Evolutionary conservation across 1,140 invertebrate genomes (phyloP), one percentile per base, ranked within the genome.

Genomic region (Sarcophaga bullata): DNA sequence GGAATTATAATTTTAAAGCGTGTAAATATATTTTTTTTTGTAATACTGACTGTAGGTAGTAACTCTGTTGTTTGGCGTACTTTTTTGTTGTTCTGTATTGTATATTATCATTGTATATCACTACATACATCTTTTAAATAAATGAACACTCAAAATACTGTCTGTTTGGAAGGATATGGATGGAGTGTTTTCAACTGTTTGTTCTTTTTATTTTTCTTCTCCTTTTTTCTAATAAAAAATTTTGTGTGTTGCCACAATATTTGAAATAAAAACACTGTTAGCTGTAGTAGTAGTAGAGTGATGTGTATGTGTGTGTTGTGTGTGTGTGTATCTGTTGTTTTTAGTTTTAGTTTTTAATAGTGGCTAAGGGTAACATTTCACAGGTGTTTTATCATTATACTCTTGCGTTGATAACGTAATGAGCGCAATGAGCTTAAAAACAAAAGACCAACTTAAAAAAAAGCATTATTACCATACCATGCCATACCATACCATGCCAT

Each of bases 351-450:
- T 6, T 73, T 52, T 78, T 78, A 78, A 78, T 78, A 78, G 75
- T 78, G 75, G 75, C 75, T 78, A 78, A 49, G 75, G 75, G 75
- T 78, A 78, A 78, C 48, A 78, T 78, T 78, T 78, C 75, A 78
- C 75, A 78, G 75, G 75, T 78, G 75, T 78, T 78, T 78, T 78
- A 78, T 78, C 75, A 13, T 47, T 48, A n/a, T 76, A n/a, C 46
- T 76, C 47, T 47, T 49, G 8, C 48, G 75, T 78, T 78, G 48
- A 78, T 52, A 78, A 50, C 11, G 46, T 76, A 78, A 50, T 78
- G 75, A 78, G 75, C 49, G 73, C 73, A 76, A 76, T 78, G 75
- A 78, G 75, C 75, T 78, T 78, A 78, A 17, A 17, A 48, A 76
- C 73, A 76, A 76, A 68, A 76, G 73, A 47, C 73, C 73, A 76